Evolutionary conservation across 2,888 invertebrate species (phyloP), one percentile per base, ranked within the genome.

Genomic region (Hesperia comma): DNA sequence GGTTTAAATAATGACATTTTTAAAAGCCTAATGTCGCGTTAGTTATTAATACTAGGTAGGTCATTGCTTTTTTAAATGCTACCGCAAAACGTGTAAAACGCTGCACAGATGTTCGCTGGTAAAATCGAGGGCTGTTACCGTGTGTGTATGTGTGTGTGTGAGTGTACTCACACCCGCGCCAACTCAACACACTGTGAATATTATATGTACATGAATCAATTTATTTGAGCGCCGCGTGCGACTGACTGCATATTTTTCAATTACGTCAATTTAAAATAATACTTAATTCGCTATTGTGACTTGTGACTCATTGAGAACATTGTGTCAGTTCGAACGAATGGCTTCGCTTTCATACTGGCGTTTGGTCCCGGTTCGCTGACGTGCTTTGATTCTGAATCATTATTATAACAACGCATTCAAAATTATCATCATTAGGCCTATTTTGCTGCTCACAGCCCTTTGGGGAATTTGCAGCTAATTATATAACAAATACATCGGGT

Each of bases 181-280:
- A 26, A 51, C 14, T 41, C 21, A 46, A 19, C 81, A 79, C 70
- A 85, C 86, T 79, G 76, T 83, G 77, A 84, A 81, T 87, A 86
- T 85, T 82, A 86, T 85, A 51, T 51, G 51, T 51, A 89, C 87
- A 89, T 89, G 90, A 91, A 92, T 92, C 92, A 91, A 92, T 92
- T 92, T 90, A 88, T 88, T 82, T 83, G 85, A 83, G 84, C 83
- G 77, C 79, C 76, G 82, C 79, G 83, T 87, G 85, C 90, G 85
- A 87, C 84, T 84, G 84, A 79, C 91, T 91, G 91, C 92, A 91
- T 92, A 92, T 92, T 92, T 92, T 91, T 88, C 92, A 92, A 92
- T 92, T 92, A 92, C 87, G 90, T 91, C 92, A 92, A 92, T 92
- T 92, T 91, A 91, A 91, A 92, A 91, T 92, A 92, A 92, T 92